Base-by-base conservation (phyloP, 1,140 invertebrate genomes). In the Phymorhynchus buccinoides region DNA sequence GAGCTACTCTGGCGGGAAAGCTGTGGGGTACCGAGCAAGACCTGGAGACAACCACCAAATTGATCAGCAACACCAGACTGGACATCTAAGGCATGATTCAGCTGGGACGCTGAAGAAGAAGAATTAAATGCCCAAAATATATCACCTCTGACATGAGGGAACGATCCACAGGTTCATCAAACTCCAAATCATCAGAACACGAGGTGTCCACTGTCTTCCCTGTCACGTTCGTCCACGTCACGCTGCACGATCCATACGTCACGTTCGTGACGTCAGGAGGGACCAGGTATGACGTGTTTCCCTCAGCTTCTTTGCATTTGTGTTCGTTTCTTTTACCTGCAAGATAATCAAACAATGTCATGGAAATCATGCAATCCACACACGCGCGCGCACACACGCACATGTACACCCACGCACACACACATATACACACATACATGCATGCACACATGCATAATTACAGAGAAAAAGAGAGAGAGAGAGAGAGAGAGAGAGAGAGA, bases 121-220 rank as follows among this genome's bases (percentile, higher is more conserved):
- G 48, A 66, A 12, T 16, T 27, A 66, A 66, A 66, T 27, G 22
- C n/a, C 4, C 4, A 66, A 16, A 4, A 30, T 66, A 27, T 73
- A 39, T 30, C 44, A 83, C 81, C 39, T 83, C 62, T 30, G 81
- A 83, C 81, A 83, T 44, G 39, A 83, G 32, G 0, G 81, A 83
- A 7, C 62, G 39, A 66, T 83, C 81, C 2, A 71, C 81, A 30
- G 81, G 81, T 12, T 83, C 81, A 35, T 16, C 66, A 32, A 37
- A 83, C 35, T 68, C 62, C 66, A 83, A 66, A 14, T 41, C 81
- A 27, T 35, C 12, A 3, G 81, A 66, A 83, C 81, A 83, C 1
- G 81, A 0, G 22, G 32, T n/a, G 7, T 16, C 22, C 66, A 44
- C 9, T 18, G 6, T 42, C 16, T 44, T n/a, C 16, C 56, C 66